Percentiles rank a stretch among this genome's conserved stretches.
Evolutionary conservation across 2,888 invertebrate species (phyloP).

Genomic region (Saturnia japonica): DNA sequence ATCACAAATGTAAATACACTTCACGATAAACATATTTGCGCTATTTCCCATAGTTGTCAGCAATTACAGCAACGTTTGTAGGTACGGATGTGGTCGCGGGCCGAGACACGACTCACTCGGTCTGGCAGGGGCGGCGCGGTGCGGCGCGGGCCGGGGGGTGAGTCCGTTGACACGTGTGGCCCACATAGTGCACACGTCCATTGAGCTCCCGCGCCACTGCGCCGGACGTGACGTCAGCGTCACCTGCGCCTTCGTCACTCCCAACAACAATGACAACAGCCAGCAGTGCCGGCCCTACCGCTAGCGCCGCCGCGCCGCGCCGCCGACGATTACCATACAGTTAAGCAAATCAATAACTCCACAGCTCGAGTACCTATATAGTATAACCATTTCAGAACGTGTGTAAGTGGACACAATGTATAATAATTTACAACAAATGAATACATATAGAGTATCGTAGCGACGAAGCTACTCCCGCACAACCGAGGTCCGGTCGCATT

Average conservation of each 20-base stretch:
- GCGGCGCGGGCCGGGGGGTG: slow-evolving; percentile 36
- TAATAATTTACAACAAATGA: neutral
- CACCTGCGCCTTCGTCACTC: slow-evolving; percentile 54
- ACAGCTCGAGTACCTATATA: neutral
- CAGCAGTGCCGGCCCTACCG: neutral
- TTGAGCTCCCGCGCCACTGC: slow-evolving; percentile 57
- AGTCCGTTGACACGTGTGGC: slow-evolving; percentile 73
- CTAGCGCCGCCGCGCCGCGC: neutral
- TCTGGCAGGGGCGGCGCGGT: slow-evolving; percentile 25
- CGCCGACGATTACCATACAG: neutral
- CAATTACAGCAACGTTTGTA: slow-evolving; percentile 70
- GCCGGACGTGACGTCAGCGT: slow-evolving; percentile 69
- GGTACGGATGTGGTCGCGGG: slow-evolving; percentile 45
- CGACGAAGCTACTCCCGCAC: slow-evolving; percentile 60
- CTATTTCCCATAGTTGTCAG: slow-evolving; percentile 77
- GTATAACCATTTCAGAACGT: neutral
- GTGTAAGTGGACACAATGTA: neutral
- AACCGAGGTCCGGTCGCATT: too few species aligned
- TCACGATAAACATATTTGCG: slow-evolving; percentile 70
- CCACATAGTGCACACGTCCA: slow-evolving; percentile 72
- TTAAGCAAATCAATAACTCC: neutral
- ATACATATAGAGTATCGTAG: neutral
- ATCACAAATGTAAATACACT: slow-evolving; percentile 64
- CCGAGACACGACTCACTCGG: slow-evolving; percentile 18
- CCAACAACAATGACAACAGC: neutral